A percentile compares a stretch with the other conserved stretches of the same genome.
Evolutionary conservation across 2,113 vertebrate genomes (phyloP).

Genomic region (Dryoscopus gambensis): DNA sequence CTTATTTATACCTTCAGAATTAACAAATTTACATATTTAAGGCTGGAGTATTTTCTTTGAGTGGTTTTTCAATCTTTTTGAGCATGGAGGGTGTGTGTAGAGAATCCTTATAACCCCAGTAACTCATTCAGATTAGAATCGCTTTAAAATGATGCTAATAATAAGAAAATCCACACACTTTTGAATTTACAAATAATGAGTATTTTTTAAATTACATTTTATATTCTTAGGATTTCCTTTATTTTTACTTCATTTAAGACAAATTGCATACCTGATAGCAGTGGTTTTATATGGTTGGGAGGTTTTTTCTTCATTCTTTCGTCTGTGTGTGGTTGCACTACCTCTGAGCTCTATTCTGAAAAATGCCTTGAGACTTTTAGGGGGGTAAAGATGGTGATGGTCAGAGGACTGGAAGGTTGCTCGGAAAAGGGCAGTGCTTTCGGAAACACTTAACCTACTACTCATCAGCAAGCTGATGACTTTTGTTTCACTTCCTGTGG

Average conservation of each 20-base stretch:
- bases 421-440: background rate
- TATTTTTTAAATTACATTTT: background rate
- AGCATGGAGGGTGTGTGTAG: background rate
- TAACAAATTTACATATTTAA: background rate
- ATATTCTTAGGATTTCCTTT: background rate
- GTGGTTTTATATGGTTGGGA: background rate
- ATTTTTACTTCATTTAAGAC: background rate
- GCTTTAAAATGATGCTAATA: background rate
- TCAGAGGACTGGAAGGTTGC: background rate
- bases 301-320: background rate
- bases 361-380: background rate
- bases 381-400: background rate
- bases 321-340: background rate
- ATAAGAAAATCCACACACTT: background rate
- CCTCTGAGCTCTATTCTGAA: background rate
- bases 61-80: background rate
- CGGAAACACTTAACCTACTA: background rate
- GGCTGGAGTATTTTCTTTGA: background rate
- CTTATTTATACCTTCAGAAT: background rate
- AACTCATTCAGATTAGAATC: background rate
- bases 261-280: background rate
- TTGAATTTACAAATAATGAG: background rate
- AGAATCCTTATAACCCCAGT: background rate
- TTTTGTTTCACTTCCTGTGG: constrained; percentile 66
- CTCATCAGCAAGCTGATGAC: background rate